Base-by-base conservation (phyloP, 2,797 vertebrate species). In the Coregonus ussuriensis region DNA sequence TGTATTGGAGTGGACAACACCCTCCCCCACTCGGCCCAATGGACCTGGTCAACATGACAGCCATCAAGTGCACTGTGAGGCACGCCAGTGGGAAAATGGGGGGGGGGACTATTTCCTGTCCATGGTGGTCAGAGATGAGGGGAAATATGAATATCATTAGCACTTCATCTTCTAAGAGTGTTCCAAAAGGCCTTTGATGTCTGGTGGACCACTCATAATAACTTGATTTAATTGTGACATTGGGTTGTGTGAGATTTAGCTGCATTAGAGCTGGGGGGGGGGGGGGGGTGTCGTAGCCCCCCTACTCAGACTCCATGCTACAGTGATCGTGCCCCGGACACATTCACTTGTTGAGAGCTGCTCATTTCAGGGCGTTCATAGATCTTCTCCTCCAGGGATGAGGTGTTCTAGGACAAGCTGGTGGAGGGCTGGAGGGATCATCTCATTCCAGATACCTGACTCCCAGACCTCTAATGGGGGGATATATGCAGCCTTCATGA, bases 391-490 rank as follows among this genome's bases (percentile, higher is more conserved):
- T 47, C 76, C 76, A 74, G 33, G 81, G 87, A 76, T 88, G 85
- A 85, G 41, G 35, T 75, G 79, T 83, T 74, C 62, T 37, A 80
- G 76, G 5, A 73, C 72, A 76, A 76, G 33, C 62, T 37, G 25
- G 29, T 29, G 70, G 70, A 76, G 70, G 21, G 73, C 51, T 59
- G 18, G 56, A 21, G 18, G 56, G 56, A 18, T 59, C n/a, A 5
- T 56, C 53, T 70, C 13, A 65, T 78, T 86, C 85, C 72, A 41
- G 52, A 83, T 79, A 86, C 86, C 83, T 83, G 83, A 84, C 82
- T 85, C 74, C 70, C 79, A 68, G 79, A 54, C 7, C 82, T 80
- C 53, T 84, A 81, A 87, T 81, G 74, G 52, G 75, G 63, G 75
- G 76, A 76, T 88, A 82, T 81, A 84, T 81, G 72, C 83, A 75